Conservation (phyloP, 1,140 invertebrate species). For the Theocolax elegans region DNA sequence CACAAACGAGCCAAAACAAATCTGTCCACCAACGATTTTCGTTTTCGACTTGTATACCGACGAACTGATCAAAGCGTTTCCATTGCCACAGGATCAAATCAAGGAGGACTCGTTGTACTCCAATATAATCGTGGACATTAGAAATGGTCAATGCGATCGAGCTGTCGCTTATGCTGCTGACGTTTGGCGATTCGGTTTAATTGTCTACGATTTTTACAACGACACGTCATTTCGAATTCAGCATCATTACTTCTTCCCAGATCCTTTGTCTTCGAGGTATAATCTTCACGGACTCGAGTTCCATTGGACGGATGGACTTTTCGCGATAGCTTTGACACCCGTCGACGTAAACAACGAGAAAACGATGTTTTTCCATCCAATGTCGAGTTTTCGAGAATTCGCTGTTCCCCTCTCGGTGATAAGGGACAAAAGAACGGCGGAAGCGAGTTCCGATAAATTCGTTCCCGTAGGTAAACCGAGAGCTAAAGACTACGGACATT, state of each 20-base stretch:
- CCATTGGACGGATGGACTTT: slow-evolving; percentile 85
- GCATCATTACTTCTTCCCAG: slow-evolving; percentile 81
- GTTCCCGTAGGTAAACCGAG: slow-evolving; percentile 71
- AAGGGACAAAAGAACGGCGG: slow-evolving; percentile 68
- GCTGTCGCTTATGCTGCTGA: slow-evolving; percentile 77
- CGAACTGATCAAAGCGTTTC: slow-evolving; percentile 71
- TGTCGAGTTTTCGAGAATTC: slow-evolving; percentile 83
- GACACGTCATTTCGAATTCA: slow-evolving; percentile 78
- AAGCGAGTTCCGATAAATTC: slow-evolving; percentile 71
- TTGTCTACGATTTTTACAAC: slow-evolving; percentile 76
- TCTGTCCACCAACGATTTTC: slow-evolving; percentile 80
- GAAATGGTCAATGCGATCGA: slow-evolving; percentile 72
- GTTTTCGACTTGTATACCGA: slow-evolving; percentile 79
- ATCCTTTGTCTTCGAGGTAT: slow-evolving; percentile 77
- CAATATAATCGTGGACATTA: slow-evolving; percentile 79
- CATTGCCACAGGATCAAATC: slow-evolving; percentile 74
- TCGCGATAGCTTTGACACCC: slow-evolving; percentile 78
- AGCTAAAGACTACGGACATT: slow-evolving; percentile 75
- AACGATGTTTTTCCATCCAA: slow-evolving; percentile 80
- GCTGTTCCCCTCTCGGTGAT: slow-evolving; percentile 75
- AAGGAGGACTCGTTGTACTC: slow-evolving; percentile 79
- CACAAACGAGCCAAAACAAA: slow-evolving; percentile 73
- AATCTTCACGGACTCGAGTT: slow-evolving; percentile 79
- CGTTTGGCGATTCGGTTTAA: slow-evolving; percentile 79
- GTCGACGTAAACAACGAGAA: slow-evolving; percentile 69